Base-by-base conservation (phyloP, 2,888 invertebrate genomes). In the Amblyjoppa proteus region DNA sequence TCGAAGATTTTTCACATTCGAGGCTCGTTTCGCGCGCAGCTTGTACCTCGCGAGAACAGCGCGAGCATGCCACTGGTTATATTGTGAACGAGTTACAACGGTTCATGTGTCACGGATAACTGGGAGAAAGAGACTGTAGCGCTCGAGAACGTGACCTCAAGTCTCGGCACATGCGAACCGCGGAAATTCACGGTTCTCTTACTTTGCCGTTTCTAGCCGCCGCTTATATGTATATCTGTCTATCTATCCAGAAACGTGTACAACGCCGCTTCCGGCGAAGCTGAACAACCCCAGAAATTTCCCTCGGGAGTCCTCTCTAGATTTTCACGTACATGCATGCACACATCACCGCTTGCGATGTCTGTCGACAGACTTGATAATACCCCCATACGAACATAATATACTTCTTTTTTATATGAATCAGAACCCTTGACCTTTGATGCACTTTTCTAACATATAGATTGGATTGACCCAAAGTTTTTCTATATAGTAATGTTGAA, bases 1-100 rank as follows among this genome's bases (percentile, higher is more conserved):
- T 64, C 58, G 56, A 68, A 66, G 66, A 74, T 78, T 81, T 78
- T 74, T 56, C 68, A 51, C 74, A 31, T 61, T 58, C 76, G 28
- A 38, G 38, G n/a, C 49, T 68, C 51, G 68, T 53, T 25, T 78
- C 41, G 49, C n/a, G 31, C 20, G 45, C 20, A 68, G 68, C 28
- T 66, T 34, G 66, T n/a, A 51, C 49, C 51, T 76, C 1, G 64
- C 58, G 56, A 70, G 76, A 53, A 41, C 41, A 45, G 74, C 56
- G 38, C 3, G 38, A 51, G 56, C 53, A 9, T 6, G 9, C 49
- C 34, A 41, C 25, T 64, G 38, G 31, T 38, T 56, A 11, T 61
- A 45, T 34, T 64, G 49, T 20, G 75, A 75, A 83, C 79, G 75
- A 70, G 69, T 83, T 61, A 51, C 74, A 53, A 83, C 69, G 70